These are phyloP conservation scores for Parascotia fuliginaria DNA, from an alignment of 2,888 invertebrate species.

Conservation along the genomic window DNA sequence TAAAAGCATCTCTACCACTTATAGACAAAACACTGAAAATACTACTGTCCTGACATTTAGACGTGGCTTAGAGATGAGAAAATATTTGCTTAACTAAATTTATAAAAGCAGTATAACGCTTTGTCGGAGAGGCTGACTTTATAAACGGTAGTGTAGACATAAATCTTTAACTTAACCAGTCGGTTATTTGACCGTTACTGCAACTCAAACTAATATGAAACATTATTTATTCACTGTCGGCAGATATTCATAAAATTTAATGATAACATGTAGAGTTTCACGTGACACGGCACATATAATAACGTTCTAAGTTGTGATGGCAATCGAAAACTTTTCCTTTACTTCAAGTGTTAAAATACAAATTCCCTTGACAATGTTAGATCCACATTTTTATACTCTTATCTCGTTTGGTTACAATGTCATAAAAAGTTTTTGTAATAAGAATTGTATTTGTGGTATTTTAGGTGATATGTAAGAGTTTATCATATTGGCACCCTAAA, in stretches of 20 bases:
- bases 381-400: constrained; percentile 25
- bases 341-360: neutral
- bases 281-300: constrained; percentile 4
- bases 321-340: constrained; percentile 9
- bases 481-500: no score
- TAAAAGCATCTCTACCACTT: no score
- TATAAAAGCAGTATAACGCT: no score
- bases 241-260: neutral
- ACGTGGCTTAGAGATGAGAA: no score
- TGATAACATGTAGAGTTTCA: neutral
- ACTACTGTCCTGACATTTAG: no score
- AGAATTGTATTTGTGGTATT: neutral
- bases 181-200: no score
- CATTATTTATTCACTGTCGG: neutral
- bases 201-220: no score
- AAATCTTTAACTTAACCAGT: no score
- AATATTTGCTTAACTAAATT: no score
- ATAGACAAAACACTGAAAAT: no score
- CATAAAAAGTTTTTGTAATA: constrained; percentile 34
- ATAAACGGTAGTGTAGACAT: no score
- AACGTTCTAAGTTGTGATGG: neutral
- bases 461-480: constrained; percentile 26
- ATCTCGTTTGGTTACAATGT: constrained; percentile 20
- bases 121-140: no score
- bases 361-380: constrained; percentile 20